These are phyloP conservation scores for Mylabris sibirica DNA, from an alignment of 2,888 invertebrate species.

Conservation along the genomic window DNA sequence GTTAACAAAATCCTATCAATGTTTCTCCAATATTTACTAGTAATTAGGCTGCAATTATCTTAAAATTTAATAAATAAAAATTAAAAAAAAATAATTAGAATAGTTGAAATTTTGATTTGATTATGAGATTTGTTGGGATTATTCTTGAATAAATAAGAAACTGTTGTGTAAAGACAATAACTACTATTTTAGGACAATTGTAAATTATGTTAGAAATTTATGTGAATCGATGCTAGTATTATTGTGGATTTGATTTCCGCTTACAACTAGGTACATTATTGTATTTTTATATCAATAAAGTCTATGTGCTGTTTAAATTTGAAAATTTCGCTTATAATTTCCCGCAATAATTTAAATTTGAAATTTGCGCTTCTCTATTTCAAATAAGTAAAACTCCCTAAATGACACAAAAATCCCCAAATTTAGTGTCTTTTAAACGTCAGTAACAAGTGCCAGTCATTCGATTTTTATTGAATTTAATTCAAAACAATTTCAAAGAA, in stretches of 20 bases:
- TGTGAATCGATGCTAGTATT: not conserved
- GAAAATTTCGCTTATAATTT: not conserved
- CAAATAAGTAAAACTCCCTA: not conserved
- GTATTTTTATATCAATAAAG: constrained; percentile 9
- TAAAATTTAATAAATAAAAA: constrained; percentile 23
- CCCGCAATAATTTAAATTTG: not conserved
- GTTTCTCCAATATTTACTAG: constrained; percentile 27
- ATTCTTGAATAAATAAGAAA: constrained; percentile 35
- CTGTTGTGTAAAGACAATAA: constrained; percentile 64
- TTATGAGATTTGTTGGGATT: constrained; percentile 26
- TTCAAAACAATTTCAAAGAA: constrained; percentile 17
- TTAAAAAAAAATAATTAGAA: constrained; percentile 17
- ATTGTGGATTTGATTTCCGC: not conserved
- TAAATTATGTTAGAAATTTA: constrained; percentile 23
- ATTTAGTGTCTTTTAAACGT: not conserved
- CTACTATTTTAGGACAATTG: constrained; percentile 57
- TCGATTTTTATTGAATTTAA: constrained; percentile 3
- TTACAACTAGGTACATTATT: not conserved
- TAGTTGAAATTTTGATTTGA: constrained; percentile 9
- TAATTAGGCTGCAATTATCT: constrained; percentile 43
- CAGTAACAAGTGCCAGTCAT: constrained; percentile 30
- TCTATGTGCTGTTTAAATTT: not conserved
- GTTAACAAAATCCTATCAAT: constrained; percentile 30
- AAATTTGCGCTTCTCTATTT: not conserved
- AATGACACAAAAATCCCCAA: not conserved